Evolutionary conservation across 2,797 vertebrate genomes (phyloP).

Genomic region (Chaunax sp.): DNA sequence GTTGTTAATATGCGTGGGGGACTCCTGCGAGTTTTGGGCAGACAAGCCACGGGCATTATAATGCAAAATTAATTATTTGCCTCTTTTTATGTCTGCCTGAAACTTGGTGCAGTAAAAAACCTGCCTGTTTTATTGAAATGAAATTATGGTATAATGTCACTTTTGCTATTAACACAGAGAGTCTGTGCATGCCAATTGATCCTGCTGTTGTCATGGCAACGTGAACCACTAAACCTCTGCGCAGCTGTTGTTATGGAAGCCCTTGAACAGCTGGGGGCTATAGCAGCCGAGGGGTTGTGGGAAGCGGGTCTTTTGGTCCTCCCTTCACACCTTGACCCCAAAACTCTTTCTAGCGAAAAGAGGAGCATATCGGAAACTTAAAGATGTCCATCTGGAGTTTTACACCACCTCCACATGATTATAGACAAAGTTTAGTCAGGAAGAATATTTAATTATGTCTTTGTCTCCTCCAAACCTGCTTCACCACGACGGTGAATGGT

Average conservation of each 20-base stretch:
- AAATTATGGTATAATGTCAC: slow-evolving; percentile 84
- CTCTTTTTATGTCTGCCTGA: slow-evolving; percentile 63
- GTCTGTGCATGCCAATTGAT: slow-evolving; percentile 83
- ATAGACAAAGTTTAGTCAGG: slow-evolving; percentile 46
- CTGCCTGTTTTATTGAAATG: slow-evolving; percentile 79
- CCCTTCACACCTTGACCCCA: slow-evolving; percentile 80
- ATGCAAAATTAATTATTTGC: slow-evolving; percentile 75
- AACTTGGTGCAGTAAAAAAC: slow-evolving; percentile 66
- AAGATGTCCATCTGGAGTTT: slow-evolving; percentile 69
- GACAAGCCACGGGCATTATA: slow-evolving; percentile 53
- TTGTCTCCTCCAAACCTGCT: slow-evolving; percentile 52
- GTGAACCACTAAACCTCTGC: slow-evolving; percentile 83
- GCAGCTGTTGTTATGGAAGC: slow-evolving; percentile 88
- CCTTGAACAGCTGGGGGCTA: slow-evolving; percentile 86
- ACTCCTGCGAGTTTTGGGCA: slow-evolving; percentile 48
- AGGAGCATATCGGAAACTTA: slow-evolving; percentile 65
- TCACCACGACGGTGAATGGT: slow-evolving; percentile 30
- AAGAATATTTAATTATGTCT: slow-evolving; percentile 64
- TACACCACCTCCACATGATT: slow-evolving; percentile 39
- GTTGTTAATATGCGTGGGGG: slow-evolving; percentile 60
- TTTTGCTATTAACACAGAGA: slow-evolving; percentile 82
- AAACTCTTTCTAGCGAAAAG: slow-evolving; percentile 57
- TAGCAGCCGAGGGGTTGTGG: slow-evolving; percentile 82
- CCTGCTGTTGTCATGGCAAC: slow-evolving; percentile 87
- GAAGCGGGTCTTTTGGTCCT: slow-evolving; percentile 79